Conservation (phyloP, 53 echinoderm and acorn worm genomes). For the Paracentrotus lividus region DNA sequence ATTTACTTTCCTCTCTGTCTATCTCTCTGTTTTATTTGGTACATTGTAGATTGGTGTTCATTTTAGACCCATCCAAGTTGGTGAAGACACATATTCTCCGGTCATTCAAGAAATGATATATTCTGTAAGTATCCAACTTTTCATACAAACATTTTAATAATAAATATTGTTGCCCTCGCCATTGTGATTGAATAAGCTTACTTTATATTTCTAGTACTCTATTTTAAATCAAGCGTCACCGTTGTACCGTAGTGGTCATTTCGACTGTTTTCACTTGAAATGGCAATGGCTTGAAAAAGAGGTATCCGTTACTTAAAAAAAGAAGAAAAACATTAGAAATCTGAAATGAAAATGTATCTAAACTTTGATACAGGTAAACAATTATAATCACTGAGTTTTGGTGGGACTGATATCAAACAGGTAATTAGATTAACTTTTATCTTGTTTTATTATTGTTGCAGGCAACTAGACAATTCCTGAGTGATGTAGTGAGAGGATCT, state of each 20-base stretch:
- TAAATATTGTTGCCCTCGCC: no score
- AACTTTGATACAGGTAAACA: no score
- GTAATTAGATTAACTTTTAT: background rate
- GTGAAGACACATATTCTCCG: slow-evolving; percentile 83
- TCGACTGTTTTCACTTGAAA: no score
- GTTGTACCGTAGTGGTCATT: background rate
- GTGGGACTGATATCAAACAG: no score
- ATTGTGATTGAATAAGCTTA: no score
- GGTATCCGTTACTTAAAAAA: no score
- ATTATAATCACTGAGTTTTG: no score
- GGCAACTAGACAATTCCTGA: slow-evolving; percentile 89
- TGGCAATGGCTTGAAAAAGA: no score
- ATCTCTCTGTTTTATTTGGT: background rate
- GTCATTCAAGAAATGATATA: slow-evolving; percentile 87
- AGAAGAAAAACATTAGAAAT: no score
- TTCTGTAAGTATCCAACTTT: slow-evolving; percentile 82
- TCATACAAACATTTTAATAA: no score
- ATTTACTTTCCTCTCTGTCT: background rate
- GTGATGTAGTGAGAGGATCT: slow-evolving; percentile 80
- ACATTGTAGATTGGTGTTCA: slow-evolving; percentile 95
- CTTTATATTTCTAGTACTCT: no score
- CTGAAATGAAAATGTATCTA: no score
- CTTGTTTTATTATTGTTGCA: slow-evolving; percentile 25
- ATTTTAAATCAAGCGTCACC: background rate
- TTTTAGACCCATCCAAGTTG: slow-evolving; percentile 83